Conservation (phyloP, 2,113 vertebrate species). For the Myiozetetes cayanensis region DNA sequence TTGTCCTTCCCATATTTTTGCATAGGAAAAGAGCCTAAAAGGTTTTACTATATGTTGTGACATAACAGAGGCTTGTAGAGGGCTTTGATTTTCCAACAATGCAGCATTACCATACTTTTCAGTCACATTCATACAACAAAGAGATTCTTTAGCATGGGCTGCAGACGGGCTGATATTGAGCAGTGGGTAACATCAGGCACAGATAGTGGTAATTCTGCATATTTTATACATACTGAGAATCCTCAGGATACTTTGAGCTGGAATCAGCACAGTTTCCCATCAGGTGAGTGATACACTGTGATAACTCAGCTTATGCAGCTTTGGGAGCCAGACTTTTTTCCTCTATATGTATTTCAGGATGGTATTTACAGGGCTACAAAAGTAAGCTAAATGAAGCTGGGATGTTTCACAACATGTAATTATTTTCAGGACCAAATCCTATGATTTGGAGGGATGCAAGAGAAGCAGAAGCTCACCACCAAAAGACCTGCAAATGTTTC, state of each 20-base stretch:
- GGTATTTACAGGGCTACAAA: slow-evolving; percentile 1
- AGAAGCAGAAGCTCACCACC: neutral
- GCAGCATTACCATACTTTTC: slow-evolving; percentile 26
- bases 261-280: neutral
- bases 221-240: slow-evolving; percentile 28
- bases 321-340: neutral
- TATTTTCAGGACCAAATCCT: slow-evolving; percentile 16
- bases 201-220: slow-evolving; percentile 14
- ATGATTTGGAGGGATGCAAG: neutral
- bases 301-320: slow-evolving; percentile 16
- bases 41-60: slow-evolving; percentile 51
- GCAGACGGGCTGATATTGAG: slow-evolving; percentile 3
- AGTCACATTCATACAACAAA: slow-evolving; percentile 41
- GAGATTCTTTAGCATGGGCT: slow-evolving; percentile 4
- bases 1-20: slow-evolving; percentile 41
- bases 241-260: neutral
- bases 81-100: slow-evolving; percentile 54
- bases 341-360: neutral
- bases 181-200: neutral
- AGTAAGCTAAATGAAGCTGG: neutral
- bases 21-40: slow-evolving; percentile 20
- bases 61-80: slow-evolving; percentile 12
- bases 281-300: neutral
- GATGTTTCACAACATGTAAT: neutral
- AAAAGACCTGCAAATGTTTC: slow-evolving; percentile 33